These are phyloP conservation scores for Gallirallus australis DNA, from an alignment of 2,797 vertebrate species.

Conservation along the genomic window DNA sequence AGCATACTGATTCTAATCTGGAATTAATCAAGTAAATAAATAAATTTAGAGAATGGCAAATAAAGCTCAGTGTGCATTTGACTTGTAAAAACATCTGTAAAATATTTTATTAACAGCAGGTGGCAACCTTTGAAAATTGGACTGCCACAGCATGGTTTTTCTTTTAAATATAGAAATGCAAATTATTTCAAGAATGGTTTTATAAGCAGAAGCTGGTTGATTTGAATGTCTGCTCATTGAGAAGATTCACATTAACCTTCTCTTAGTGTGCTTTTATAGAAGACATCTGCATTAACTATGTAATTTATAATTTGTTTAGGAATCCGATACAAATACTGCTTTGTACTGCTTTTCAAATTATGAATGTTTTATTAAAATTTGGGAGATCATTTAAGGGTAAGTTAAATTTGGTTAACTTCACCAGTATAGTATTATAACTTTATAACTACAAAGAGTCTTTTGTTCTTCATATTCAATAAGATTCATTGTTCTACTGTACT, in stretches of 20 bases:
- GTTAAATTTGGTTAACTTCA: neutral
- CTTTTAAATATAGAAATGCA: neutral
- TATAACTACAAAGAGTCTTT: neutral
- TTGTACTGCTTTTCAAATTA: neutral
- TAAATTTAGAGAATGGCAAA: neutral
- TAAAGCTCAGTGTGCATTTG: neutral
- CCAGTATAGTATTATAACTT: neutral
- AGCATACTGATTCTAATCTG: neutral
- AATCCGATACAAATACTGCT: neutral
- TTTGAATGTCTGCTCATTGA: neutral
- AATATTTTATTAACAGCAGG: conserved; percentile 83
- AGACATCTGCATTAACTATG: neutral
- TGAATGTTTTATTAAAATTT: neutral
- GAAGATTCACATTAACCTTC: neutral
- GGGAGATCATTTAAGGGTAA: neutral
- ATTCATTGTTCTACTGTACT: neutral
- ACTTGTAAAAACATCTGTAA: conserved; percentile 72
- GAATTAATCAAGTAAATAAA: conserved; percentile 42
- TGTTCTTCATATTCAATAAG: neutral
- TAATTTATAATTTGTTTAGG: neutral
- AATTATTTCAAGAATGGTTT: conserved; percentile 18
- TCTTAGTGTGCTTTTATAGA: neutral
- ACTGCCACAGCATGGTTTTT: conserved; percentile 26
- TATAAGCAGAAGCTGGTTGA: neutral
- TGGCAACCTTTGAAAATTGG: conserved; percentile 83